Base-by-base conservation (phyloP, 2,113 vertebrate species). In the Ranitomeya imitator region DNA sequence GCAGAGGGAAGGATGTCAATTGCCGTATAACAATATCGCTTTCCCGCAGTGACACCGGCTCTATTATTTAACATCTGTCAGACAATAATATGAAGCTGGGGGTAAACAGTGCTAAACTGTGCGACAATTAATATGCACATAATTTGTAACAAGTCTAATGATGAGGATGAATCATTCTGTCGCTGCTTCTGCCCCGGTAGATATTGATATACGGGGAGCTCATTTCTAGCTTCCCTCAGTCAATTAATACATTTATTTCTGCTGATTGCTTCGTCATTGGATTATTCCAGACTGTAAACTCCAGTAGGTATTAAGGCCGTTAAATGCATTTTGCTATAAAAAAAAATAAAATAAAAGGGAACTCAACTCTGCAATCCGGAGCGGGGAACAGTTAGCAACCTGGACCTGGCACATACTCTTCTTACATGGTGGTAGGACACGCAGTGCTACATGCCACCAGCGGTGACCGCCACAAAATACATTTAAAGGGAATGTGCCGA, bases 61-160 rank as follows among this genome's bases (percentile, higher is more conserved):
- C 77, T 79, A 79, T 79, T 54, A 79, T 79, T 55, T 79, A 79
- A n/a, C 77, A 79, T 79, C 77, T 79, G 77, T 57, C 77, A 57
- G 77, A 55, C 52, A n/a, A 26, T 79, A 79, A 79, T 23, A 79
- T 79, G 77, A n/a, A 55, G 77, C 77, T 79, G 12, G 77, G 52
- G 77, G 21, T 79, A 79, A 79, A 79, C 77, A 79, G 21, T 23
- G 52, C 11, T 55, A 54, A 79, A 55, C 23, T n/a, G 73, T 52
- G 18, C 23, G 51, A 79, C 77, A 54, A 79, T 54, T 79, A 79
- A 79, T 55, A 79, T 79, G 77, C 52, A 57, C 77, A 79, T 57
- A 79, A 79, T 79, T 14, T 57, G 77, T 55, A 79, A 79, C 52
- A 13, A 79, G 52, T 57, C 51, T 79, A 79, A 79, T 15, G 77